A percentile compares a stretch with the other conserved stretches of the same genome.
These are phyloP conservation scores for Tenthredo amoena DNA, from an alignment of 2,888 invertebrate species.

Conservation along the genomic window DNA sequence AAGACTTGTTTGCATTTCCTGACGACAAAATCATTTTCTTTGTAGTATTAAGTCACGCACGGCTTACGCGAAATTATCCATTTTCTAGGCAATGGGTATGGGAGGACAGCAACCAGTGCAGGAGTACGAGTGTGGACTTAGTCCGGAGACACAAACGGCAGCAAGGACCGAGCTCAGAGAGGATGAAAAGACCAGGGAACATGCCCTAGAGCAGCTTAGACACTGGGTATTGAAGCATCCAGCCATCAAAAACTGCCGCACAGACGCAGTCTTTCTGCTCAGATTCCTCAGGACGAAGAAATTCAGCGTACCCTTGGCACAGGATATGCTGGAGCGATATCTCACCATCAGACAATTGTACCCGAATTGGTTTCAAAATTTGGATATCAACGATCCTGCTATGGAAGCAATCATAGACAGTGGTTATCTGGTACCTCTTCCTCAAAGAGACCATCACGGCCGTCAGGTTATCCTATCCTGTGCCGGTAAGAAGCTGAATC, in stretches of 20 bases:
- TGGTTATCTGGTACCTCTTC: slow-evolving; percentile 88
- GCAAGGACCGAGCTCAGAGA: slow-evolving; percentile 85
- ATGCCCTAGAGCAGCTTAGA: slow-evolving; percentile 88
- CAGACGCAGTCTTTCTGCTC: slow-evolving; percentile 89
- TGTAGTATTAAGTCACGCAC: background rate
- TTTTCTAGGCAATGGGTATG: slow-evolving; percentile 59
- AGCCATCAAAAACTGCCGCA: slow-evolving; percentile 89
- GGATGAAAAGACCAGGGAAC: slow-evolving; percentile 87
- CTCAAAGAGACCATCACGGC: slow-evolving; percentile 87
- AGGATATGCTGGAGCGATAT: slow-evolving; percentile 93
- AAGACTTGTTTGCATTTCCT: background rate
- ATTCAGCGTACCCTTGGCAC: slow-evolving; percentile 91
- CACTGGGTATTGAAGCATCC: slow-evolving; percentile 92
- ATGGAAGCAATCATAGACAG: slow-evolving; percentile 89
- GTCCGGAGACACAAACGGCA: slow-evolving; percentile 62
- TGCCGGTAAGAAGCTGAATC: slow-evolving; percentile 81
- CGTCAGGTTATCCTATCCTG: slow-evolving; percentile 89
- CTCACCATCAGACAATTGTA: slow-evolving; percentile 91
- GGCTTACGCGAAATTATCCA: background rate
- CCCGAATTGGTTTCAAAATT: slow-evolving; percentile 91
- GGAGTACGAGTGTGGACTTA: slow-evolving; percentile 68
- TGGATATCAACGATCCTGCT: slow-evolving; percentile 89
- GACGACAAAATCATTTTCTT: background rate
- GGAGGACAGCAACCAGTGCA: slow-evolving; percentile 62
- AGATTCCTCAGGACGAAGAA: slow-evolving; percentile 93